Evolutionary conservation across 2,888 invertebrate genomes (phyloP), one percentile per base, ranked within the genome.

Genomic region (Colletes collaris): DNA sequence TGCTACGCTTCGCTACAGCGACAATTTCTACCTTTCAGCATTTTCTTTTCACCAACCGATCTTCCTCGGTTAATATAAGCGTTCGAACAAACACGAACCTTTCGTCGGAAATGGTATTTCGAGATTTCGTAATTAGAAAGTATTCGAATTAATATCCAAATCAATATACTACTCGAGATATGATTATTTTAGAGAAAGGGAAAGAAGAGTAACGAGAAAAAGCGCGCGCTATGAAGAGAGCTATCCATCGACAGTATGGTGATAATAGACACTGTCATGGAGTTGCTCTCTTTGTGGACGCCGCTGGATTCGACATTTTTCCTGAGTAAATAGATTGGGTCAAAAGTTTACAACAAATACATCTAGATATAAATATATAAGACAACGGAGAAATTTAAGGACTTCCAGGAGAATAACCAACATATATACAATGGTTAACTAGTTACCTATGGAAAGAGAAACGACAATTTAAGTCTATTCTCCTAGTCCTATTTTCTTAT

Each of bases 201-300:
- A 58, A 64, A 3, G 44, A 52, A 49, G 40, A 55, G 40, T 37
- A 49, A 46, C 13, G 6, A 13, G 1, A 27, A 53, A 52, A 81
- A 77, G 92, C 91, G 90, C 77, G 87, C 87, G 91, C 93, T 91
- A 97, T 97, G 96, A 98, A 98, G 98, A 98, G 98, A 98, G 98
- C 98, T 98, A 98, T 98, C 98, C 98, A 98, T 98, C 97, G 98
- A 98, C 98, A 98, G 98, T 98, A 97, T 96, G 96, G 97, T 94
- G 95, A 94, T 94, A 83, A 94, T 95, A 96, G 96, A 96, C 96
- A 98, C 98, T 98, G 98, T 98, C 98, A 98, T 98, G 98, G 98
- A 98, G 97, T 98, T 98, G 98, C 98, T 98, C 98, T 98, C 98
- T 98, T 98, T 98, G 98, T 97, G 96, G 97, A 96, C 96, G 96